These are phyloP conservation scores for Proterorhinus semilunaris DNA, from an alignment of 2,113 vertebrate genomes.

Conservation along the genomic window DNA sequence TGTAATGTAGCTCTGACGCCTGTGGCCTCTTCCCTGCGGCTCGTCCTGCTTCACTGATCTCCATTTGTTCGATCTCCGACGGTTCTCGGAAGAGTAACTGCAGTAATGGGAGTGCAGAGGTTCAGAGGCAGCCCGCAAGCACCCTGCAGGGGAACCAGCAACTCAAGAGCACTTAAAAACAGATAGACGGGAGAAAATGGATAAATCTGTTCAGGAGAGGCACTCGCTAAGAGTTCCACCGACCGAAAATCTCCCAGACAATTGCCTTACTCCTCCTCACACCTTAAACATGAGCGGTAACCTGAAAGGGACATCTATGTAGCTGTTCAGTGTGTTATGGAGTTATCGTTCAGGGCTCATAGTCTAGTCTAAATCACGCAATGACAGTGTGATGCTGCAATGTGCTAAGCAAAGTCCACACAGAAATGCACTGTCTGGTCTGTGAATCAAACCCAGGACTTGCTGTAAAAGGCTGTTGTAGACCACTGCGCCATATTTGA, in stretches of 20 bases:
- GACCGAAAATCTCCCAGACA: slow-evolving; percentile 4
- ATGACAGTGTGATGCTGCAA: too few relatives aligned
- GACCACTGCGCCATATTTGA: too few relatives aligned
- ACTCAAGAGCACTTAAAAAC: slow-evolving; percentile 26
- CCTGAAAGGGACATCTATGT: slow-evolving; percentile 12
- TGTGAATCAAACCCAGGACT: too few relatives aligned
- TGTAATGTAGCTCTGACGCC: background rate
- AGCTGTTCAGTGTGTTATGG: too few relatives aligned
- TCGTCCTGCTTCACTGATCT: slow-evolving; percentile 58
- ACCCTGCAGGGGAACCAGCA: slow-evolving; percentile 39
- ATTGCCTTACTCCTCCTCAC: background rate
- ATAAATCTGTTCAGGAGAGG: background rate
- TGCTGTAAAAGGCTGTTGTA: too few relatives aligned
- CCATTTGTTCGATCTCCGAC: slow-evolving; percentile 49
- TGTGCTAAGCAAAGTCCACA: too few relatives aligned
- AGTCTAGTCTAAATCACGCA: too few relatives aligned
- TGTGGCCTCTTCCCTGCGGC: slow-evolving; percentile 3
- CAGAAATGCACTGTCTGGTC: too few relatives aligned
- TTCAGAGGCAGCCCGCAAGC: slow-evolving; percentile 24
- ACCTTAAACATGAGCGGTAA: slow-evolving; percentile 6
- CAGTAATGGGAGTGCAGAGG: slow-evolving; percentile 58
- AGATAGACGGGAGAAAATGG: slow-evolving; percentile 19
- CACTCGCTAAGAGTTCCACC: background rate
- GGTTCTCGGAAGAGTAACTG: slow-evolving; percentile 53
- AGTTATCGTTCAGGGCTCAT: too few relatives aligned